Base-by-base conservation (phyloP, 2,797 vertebrate genomes). In the Channa striata region DNA sequence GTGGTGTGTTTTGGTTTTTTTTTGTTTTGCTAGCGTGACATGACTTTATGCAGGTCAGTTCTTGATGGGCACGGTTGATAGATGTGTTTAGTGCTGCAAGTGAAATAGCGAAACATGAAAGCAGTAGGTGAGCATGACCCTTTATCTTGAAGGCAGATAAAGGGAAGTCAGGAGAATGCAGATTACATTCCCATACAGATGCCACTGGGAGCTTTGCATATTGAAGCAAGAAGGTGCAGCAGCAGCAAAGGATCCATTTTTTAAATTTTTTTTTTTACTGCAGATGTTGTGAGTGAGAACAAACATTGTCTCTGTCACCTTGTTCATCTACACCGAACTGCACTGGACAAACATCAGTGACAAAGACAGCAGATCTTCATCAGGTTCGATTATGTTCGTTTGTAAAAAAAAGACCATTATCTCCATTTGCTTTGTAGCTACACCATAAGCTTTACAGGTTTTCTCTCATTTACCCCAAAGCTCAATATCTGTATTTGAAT, bases 71-170 rank as follows among this genome's bases (percentile, higher is more conserved):
- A 46, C 62, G 44, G 19, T 5, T 57, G 34, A 51, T 19, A 48
- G 36, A 50, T 40, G 53, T 39, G 46, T 59, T 58, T 17, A 77
- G 56, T 21, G 71, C 64, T 71, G 77, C 36, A 10, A 50, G 53
- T 60, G 25, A 78, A 74, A 63, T 4, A 52, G 78, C 34, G 6
- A 75, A 63, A 81, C 60, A 67, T 82, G 60, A 73, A 88, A 90
- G 87, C 81, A 81, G 78, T 19, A 44, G 62, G 50, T 59, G 44
- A 82, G 81, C 68, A 17, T 50, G 43, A 77, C 59, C 65, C 68
- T 87, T 90, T 86, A 89, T 90, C 88, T 85, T 73, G 68, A 44
- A 80, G 68, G 47, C 84, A 88, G 86, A 92, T 90, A 85, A 85
- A 87, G 57, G 69, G 59, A 59, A 44, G 80, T 66, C 66, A 79